phyloP scores from a whole-genome alignment of 2,797 vertebrate species.

The Oreochromis grahami region DNA sequence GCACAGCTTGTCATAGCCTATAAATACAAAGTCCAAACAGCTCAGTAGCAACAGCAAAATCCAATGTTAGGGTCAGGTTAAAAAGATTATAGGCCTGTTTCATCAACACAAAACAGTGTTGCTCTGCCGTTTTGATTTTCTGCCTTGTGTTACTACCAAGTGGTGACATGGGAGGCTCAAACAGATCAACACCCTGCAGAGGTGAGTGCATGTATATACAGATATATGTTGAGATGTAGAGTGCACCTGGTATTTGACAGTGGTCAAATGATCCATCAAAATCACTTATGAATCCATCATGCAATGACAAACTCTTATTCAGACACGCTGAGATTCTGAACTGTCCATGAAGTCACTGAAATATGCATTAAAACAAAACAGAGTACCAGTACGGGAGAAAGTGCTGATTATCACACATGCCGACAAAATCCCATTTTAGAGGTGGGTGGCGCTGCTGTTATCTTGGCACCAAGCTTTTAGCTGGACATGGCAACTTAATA shows the following conservation, averaged over 20 bases:
- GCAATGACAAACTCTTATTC: not conserved
- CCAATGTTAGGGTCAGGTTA: not conserved
- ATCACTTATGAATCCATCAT: not conserved
- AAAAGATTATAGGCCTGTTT: constrained; percentile 13
- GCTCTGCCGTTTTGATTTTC: not conserved
- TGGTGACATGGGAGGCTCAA: not conserved
- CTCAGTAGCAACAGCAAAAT: not conserved
- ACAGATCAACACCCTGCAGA: not conserved
- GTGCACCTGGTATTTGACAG: not conserved
- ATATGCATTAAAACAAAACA: not conserved
- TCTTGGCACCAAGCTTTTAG: not conserved
- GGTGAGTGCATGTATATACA: not conserved
- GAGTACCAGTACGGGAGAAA: not conserved
- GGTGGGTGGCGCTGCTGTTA: not conserved
- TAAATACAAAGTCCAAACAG: not conserved
- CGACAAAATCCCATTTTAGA: not conserved
- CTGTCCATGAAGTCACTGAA: not conserved
- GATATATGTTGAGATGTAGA: not conserved
- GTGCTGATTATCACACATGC: not conserved
- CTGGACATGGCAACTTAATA: constrained; percentile 11
- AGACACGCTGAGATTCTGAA: not conserved
- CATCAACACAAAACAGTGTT: not conserved
- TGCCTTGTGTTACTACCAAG: not conserved
- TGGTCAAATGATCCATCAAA: not conserved
- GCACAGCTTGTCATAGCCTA: not conserved